Conservation (phyloP, 2,113 vertebrate species). For the Micromys minutus region DNA sequence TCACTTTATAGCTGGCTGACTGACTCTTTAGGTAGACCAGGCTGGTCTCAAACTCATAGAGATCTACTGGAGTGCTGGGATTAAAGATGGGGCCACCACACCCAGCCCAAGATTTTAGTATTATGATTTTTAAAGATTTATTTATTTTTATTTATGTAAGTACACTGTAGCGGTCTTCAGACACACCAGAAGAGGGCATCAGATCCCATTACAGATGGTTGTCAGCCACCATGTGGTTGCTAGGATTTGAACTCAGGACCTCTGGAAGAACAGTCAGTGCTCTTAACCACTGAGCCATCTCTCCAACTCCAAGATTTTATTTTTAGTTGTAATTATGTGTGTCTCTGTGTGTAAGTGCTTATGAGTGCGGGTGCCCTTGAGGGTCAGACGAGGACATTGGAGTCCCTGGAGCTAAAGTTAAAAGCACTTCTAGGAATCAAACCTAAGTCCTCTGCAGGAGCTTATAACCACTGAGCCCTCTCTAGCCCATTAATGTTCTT, state of each 20-base stretch:
- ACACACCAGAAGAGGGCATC: too few species aligned
- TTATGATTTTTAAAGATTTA: too few species aligned
- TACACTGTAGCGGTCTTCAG: too few species aligned
- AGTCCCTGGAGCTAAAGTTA: not conserved
- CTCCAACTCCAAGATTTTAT: not conserved
- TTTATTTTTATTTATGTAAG: too few species aligned
- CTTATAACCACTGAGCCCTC: not conserved
- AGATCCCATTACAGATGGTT: too few species aligned
- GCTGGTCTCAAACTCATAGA: not conserved
- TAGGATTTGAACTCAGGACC: too few species aligned
- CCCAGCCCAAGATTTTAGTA: not conserved
- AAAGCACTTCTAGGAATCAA: not conserved
- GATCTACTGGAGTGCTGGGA: not conserved
- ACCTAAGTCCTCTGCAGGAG: not conserved
- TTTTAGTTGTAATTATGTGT: not conserved
- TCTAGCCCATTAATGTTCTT: not conserved
- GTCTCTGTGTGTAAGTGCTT: not conserved
- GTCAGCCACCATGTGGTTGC: too few species aligned
- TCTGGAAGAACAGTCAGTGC: too few species aligned
- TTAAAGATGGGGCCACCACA: not conserved
- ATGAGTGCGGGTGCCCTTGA: too few species aligned
- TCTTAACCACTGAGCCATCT: too few species aligned
- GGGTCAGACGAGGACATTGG: not conserved
- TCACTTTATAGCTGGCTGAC: not conserved
- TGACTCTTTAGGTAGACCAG: not conserved